These are phyloP conservation scores for Pocillopora damicornis DNA, from an alignment of 64 coral and sea anemone genomes.

Conservation along the genomic window DNA sequence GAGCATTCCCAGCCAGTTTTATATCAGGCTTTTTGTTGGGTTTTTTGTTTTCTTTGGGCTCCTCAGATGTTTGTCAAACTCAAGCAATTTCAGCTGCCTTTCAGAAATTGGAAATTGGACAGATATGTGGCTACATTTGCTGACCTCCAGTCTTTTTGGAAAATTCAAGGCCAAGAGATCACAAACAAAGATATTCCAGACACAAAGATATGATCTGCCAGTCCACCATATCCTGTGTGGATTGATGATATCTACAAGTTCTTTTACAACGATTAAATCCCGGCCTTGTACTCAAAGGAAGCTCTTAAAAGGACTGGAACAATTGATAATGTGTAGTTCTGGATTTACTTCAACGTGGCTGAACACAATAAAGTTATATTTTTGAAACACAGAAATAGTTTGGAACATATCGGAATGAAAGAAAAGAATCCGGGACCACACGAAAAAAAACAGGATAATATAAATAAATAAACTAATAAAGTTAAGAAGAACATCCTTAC, in stretches of 20 bases:
- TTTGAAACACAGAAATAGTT: background rate
- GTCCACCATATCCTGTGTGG: conserved; percentile 50
- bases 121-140: conserved; percentile 33
- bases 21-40: conserved; percentile 23
- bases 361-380: conserved; percentile 3
- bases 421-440: too few relatives aligned
- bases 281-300: background rate
- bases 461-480: too few relatives aligned
- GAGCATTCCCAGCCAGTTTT: conserved; percentile 28
- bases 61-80: background rate
- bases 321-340: conserved; percentile 19
- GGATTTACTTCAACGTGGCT: conserved; percentile 47
- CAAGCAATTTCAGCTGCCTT: background rate
- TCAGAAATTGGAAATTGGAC: conserved; percentile 34
- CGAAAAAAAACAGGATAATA: too few relatives aligned
- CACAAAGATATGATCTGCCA: background rate
- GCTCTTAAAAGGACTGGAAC: conserved; percentile 32
- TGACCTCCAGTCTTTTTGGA: conserved; percentile 12
- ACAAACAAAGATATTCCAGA: background rate
- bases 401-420: background rate
- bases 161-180: background rate
- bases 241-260: conserved; percentile 32
- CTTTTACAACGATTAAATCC: background rate
- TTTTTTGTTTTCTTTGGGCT: conserved; percentile 33
- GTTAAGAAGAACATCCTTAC: too few relatives aligned